Evolutionary conservation across 2,888 invertebrate genomes (phyloP).

Genomic region (Lepeophtheirus nordmannii): DNA sequence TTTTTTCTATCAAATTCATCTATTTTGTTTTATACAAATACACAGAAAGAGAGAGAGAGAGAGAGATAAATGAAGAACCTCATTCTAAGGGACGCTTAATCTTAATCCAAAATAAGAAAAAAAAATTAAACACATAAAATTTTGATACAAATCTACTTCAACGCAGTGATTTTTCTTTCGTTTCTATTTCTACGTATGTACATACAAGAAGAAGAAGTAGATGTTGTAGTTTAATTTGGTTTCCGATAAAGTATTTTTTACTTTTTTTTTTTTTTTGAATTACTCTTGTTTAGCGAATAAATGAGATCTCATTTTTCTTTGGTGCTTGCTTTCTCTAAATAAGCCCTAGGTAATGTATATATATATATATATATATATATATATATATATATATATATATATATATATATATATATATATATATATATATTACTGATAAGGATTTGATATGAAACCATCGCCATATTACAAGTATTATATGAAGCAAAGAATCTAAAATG

Average conservation of each 20-base stretch:
- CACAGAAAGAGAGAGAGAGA: too few relatives aligned
- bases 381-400: background rate
- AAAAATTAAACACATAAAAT: background rate
- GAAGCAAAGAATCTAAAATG: background rate
- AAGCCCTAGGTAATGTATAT: background rate
- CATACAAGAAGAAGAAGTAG: background rate
- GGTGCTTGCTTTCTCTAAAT: background rate
- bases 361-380: background rate
- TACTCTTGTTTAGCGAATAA: slow-evolving; percentile 4
- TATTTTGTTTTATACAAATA: too few relatives aligned
- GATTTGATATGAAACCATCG: background rate
- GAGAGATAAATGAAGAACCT: too few relatives aligned
- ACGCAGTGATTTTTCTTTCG: background rate
- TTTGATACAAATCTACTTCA: background rate
- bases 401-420: background rate
- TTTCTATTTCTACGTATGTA: background rate
- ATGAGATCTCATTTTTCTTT: slow-evolving; percentile 3
- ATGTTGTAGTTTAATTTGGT: slow-evolving; percentile 4
- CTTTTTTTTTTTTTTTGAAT: background rate
- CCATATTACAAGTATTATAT: too few relatives aligned
- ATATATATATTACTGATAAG: slow-evolving; percentile 4
- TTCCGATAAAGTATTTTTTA: slow-evolving; percentile 2
- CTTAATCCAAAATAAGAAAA: background rate
- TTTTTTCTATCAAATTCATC: too few relatives aligned
- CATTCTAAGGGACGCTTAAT: too few relatives aligned